Conservation (phyloP, 2,113 vertebrate genomes). For the Eulemur rufifrons region DNA sequence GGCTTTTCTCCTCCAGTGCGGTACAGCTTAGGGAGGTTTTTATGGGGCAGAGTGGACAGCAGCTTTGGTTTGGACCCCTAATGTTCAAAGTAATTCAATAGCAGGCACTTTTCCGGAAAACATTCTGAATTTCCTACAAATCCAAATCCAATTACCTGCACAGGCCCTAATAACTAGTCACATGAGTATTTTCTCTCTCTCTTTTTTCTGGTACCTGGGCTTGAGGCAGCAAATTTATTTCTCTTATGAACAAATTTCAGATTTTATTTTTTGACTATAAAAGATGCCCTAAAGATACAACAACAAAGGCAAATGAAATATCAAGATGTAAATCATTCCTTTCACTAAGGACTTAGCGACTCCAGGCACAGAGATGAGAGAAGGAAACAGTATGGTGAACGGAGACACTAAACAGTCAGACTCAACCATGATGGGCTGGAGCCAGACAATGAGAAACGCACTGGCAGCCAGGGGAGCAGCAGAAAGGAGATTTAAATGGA, state of each 20-base stretch:
- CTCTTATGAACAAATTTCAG: conserved; percentile 57
- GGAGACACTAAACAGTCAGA: neutral
- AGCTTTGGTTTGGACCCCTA: conserved; percentile 69
- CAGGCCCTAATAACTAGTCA: conserved; percentile 74
- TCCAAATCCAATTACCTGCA: conserved; percentile 78
- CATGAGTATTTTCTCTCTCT: neutral
- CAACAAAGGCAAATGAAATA: conserved; percentile 60
- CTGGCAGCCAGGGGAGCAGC: neutral
- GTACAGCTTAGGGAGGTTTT: conserved; percentile 58
- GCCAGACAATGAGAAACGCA: neutral
- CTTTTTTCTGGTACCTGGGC: conserved; percentile 56
- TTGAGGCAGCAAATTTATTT: conserved; percentile 67
- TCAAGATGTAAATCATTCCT: conserved; percentile 16
- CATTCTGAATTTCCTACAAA: conserved; percentile 79
- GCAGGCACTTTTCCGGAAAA: conserved; percentile 76
- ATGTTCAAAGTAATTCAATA: conserved; percentile 80
- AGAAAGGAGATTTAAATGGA: neutral
- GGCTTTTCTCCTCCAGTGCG: conserved; percentile 42
- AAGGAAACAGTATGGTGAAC: neutral
- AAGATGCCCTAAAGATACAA: conserved; percentile 58
- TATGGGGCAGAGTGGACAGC: conserved; percentile 62
- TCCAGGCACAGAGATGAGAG: neutral
- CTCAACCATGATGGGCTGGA: neutral
- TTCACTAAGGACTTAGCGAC: conserved; percentile 13
- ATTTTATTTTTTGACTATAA: conserved; percentile 33